These are phyloP conservation scores for Stigmatopora nigra DNA, from an alignment of 2,113 vertebrate genomes.

Conservation along the genomic window DNA sequence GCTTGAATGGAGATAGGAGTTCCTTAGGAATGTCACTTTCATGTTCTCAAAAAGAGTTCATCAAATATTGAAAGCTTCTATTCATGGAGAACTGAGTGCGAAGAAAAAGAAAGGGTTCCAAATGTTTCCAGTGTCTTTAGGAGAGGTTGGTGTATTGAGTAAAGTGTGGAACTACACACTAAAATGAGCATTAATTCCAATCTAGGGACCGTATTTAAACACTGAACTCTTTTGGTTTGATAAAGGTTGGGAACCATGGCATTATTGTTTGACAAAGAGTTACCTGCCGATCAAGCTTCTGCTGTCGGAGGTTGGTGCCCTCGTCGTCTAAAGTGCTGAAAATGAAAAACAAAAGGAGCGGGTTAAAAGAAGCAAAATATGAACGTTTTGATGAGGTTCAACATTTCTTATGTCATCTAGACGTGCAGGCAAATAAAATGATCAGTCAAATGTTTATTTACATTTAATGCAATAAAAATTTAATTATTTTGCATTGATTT, in stretches of 20 bases:
- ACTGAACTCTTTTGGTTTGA: neutral
- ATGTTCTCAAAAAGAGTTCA: constrained; percentile 36
- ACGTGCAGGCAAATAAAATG: neutral
- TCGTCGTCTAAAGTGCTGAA: constrained; percentile 95
- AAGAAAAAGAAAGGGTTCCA: constrained; percentile 3
- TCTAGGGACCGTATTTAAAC: neutral
- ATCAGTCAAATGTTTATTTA: neutral
- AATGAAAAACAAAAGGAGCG: constrained; percentile 37
- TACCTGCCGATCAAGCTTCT: constrained; percentile 98
- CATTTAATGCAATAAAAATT: neutral
- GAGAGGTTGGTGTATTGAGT: neutral
- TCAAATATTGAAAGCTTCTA: constrained; percentile 55
- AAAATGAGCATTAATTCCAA: neutral
- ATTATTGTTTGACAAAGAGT: constrained; percentile 27
- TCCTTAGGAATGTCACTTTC: constrained; percentile 37
- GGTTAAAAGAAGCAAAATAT: neutral
- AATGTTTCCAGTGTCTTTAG: neutral
- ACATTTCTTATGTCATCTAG: neutral
- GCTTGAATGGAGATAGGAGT: constrained; percentile 17
- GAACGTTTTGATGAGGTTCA: neutral
- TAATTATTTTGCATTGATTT: neutral
- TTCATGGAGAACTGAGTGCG: constrained; percentile 22
- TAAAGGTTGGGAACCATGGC: neutral
- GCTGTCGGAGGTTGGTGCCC: constrained; percentile 88
- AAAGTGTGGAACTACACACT: neutral